Evolutionary conservation across 1,140 invertebrate species (phyloP).

Genomic region (Drosophila lacteicornis): DNA sequence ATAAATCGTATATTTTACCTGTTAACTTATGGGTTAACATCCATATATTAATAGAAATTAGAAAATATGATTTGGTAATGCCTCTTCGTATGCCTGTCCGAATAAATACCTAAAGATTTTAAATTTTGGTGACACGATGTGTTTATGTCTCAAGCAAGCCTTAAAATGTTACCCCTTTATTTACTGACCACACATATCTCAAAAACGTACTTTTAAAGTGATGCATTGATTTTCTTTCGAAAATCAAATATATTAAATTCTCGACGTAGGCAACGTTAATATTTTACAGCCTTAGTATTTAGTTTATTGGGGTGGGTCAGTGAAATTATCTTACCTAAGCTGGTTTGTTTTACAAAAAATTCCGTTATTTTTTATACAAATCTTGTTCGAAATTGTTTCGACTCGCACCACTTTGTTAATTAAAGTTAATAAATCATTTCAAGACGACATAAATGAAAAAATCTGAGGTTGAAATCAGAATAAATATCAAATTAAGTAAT

Average conservation of each 20-base stretch:
- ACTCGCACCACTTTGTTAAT: slow-evolving; percentile 61
- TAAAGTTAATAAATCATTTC: slow-evolving; percentile 38
- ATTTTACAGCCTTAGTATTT: background rate
- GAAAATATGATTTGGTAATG: too few species aligned
- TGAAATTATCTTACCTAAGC: background rate
- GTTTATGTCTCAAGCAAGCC: too few species aligned
- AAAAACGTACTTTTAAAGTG: too few species aligned
- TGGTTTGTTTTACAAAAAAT: slow-evolving; percentile 32
- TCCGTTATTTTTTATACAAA: slow-evolving; percentile 31
- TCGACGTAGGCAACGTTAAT: too few species aligned
- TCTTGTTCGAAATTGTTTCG: slow-evolving; percentile 56
- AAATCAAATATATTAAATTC: background rate
- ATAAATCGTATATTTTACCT: too few species aligned
- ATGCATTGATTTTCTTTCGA: background rate
- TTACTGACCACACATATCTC: too few species aligned
- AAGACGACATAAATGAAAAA: background rate
- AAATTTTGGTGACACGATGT: too few species aligned
- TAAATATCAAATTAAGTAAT: slow-evolving; percentile 2
- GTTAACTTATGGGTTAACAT: too few species aligned
- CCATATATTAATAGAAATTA: too few species aligned
- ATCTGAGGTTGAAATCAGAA: slow-evolving; percentile 1
- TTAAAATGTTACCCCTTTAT: too few species aligned
- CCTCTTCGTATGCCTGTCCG: too few species aligned
- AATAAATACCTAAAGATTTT: too few species aligned
- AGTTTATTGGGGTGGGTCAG: slow-evolving; percentile 40